phyloP scores from a whole-genome alignment of 2,797 vertebrate genomes.

The Xiphophorus birchmanni region DNA sequence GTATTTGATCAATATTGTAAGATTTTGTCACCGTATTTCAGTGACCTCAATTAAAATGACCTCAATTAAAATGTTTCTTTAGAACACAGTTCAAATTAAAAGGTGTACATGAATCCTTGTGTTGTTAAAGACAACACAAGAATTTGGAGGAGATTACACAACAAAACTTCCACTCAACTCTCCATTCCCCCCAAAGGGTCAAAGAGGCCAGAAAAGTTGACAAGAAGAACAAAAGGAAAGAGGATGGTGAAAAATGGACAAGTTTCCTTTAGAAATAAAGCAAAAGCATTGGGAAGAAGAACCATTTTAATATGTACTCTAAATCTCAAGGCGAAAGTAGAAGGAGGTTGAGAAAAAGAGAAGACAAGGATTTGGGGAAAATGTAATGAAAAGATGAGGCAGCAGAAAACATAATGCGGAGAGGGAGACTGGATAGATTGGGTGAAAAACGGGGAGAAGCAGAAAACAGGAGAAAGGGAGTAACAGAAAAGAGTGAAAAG shows the following conservation, averaged over 20 bases:
- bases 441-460: conserved; percentile 51
- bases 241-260: neutral
- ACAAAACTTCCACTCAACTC: neutral
- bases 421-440: conserved; percentile 30
- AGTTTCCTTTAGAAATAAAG: neutral
- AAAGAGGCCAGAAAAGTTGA: neutral
- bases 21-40: too few relatives aligned
- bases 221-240: neutral
- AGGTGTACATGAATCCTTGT: too few relatives aligned
- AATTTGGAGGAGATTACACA: neutral
- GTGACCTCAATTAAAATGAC: too few relatives aligned
- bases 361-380: conserved; percentile 24
- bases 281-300: neutral
- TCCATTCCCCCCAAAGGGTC: neutral
- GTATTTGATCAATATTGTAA: neutral
- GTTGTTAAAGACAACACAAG: neutral
- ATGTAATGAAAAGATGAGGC: conserved; percentile 55
- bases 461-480: conserved; percentile 32
- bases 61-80: too few relatives aligned
- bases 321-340: neutral
- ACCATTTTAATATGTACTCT: neutral
- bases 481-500: conserved; percentile 29
- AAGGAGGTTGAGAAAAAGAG: conserved; percentile 13
- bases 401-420: conserved; percentile 40
- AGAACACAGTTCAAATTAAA: too few relatives aligned